A percentile compares a stretch with the other conserved stretches of the same genome.
These are phyloP conservation scores for Holacanthus passer DNA, from an alignment of 2,113 vertebrate species.

Conservation along the genomic window DNA sequence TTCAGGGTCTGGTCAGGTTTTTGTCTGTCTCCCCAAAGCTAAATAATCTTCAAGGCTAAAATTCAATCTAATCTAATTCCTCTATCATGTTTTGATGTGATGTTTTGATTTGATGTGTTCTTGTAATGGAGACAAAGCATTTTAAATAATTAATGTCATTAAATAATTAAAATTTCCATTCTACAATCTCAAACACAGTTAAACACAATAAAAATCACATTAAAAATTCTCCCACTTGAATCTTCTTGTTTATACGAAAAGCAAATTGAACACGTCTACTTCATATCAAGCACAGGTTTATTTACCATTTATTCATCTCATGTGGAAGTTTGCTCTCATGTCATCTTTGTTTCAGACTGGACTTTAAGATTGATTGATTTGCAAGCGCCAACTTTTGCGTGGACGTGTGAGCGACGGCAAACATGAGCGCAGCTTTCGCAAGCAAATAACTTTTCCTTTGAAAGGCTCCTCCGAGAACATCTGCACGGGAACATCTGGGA, in stretches of 20 bases:
- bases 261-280: not conserved
- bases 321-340: not conserved
- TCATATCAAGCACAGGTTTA: not conserved
- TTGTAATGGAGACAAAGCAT: not conserved
- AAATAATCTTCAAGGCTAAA: constrained; percentile 55
- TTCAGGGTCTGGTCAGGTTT: too few species aligned
- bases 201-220: not conserved
- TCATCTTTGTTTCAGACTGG: not conserved
- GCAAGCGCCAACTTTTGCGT: constrained; percentile 4
- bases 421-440: constrained; percentile 38
- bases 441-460: constrained; percentile 63
- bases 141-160: not conserved
- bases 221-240: not conserved
- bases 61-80: too few species aligned
- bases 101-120: too few species aligned
- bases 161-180: not conserved
- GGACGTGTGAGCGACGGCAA: constrained; percentile 39
- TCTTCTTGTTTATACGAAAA: constrained; percentile 7
- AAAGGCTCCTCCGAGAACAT: constrained; percentile 74
- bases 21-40: constrained; percentile 16
- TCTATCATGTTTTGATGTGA: too few species aligned
- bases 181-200: not conserved
- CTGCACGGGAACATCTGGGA: constrained; percentile 91
- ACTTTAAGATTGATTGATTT: constrained; percentile 16
- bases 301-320: not conserved